Evolutionary conservation across 2,888 invertebrate genomes (phyloP).

Genomic region (Sipunculus nudus): DNA sequence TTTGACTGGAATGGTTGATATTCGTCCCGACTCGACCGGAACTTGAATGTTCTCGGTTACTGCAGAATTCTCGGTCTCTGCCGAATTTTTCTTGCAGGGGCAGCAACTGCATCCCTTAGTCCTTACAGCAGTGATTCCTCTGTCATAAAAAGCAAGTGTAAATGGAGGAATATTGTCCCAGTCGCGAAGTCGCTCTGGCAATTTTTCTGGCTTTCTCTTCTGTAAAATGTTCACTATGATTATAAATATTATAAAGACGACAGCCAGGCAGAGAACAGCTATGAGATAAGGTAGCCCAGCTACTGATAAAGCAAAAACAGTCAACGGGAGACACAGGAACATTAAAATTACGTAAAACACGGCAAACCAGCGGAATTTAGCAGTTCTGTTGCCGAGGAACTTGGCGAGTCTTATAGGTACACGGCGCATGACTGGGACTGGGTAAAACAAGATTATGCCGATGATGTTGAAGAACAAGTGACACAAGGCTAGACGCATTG

Average conservation of each 20-base stretch:
- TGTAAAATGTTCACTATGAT: constrained; percentile 49
- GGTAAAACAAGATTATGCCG: constrained; percentile 70
- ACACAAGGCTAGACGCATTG: constrained; percentile 68
- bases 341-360: constrained; percentile 50
- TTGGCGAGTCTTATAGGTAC: constrained; percentile 68
- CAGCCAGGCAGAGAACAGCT: constrained; percentile 41
- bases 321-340: constrained; percentile 44
- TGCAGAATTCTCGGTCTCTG: too few species aligned
- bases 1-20: too few species aligned
- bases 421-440: constrained; percentile 68
- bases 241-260: constrained; percentile 41
- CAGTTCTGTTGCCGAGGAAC: constrained; percentile 68
- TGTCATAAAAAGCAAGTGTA: too few species aligned
- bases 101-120: too few species aligned
- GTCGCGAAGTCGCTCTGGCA: constrained; percentile 44
- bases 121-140: too few species aligned
- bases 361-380: constrained; percentile 71
- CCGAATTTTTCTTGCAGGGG: too few species aligned
- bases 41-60: too few species aligned
- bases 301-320: constrained; percentile 47
- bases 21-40: too few species aligned
- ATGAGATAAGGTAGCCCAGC: constrained; percentile 44
- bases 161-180: constrained; percentile 57
- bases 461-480: constrained; percentile 72
- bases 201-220: constrained; percentile 36